phyloP scores from a whole-genome alignment of 2,113 vertebrate species.

The Cyanoramphus novaezelandiae region DNA sequence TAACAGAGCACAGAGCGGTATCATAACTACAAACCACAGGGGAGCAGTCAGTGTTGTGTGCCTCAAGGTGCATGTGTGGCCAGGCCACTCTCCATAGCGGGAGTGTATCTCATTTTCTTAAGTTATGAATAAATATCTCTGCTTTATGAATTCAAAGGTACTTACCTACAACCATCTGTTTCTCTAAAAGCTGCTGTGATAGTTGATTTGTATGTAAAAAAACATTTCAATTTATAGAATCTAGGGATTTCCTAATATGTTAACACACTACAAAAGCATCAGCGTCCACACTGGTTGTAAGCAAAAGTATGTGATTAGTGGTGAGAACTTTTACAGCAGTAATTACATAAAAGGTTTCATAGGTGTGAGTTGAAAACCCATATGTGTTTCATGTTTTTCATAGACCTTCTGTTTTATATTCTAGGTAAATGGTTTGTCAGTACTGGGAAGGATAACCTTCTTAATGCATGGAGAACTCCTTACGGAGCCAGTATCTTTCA shows the following conservation, averaged over 20 bases:
- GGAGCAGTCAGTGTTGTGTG: neutral
- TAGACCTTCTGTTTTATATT: neutral
- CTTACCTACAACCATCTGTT: neutral
- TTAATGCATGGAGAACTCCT: conserved; percentile 98
- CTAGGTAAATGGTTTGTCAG: conserved; percentile 87
- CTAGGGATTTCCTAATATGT: neutral
- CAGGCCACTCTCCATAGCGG: neutral
- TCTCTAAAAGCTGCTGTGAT: neutral
- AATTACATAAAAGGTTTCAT: neutral
- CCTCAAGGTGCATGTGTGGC: neutral
- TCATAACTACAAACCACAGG: neutral
- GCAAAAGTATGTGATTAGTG: neutral
- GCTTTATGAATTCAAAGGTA: neutral
- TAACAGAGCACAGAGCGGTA: neutral
- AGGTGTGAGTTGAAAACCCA: neutral
- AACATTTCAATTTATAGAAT: neutral
- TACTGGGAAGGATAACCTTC: conserved; percentile 95
- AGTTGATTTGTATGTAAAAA: neutral
- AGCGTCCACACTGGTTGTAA: neutral
- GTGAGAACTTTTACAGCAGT: neutral
- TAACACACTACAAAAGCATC: neutral
- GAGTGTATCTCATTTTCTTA: neutral
- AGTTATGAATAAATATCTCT: neutral
- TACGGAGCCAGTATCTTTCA: conserved; percentile 99
- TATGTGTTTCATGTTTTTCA: neutral